Conservation (phyloP, 2,888 invertebrate species). For the Tribolium freemani region DNA sequence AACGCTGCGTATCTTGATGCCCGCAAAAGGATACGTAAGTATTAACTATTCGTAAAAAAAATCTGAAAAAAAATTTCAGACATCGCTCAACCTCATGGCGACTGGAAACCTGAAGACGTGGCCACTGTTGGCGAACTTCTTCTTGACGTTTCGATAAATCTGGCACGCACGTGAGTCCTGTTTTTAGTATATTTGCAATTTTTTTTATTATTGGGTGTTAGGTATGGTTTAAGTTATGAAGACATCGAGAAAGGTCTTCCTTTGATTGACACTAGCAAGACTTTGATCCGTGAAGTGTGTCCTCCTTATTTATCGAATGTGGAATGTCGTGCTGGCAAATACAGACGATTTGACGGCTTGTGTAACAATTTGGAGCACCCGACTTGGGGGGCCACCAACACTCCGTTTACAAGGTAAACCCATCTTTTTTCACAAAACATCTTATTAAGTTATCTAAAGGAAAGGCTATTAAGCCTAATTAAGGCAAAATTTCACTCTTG, state of each 20-base stretch:
- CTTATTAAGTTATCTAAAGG: not conserved
- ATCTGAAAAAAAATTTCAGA: constrained; percentile 71
- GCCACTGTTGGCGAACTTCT: constrained; percentile 90
- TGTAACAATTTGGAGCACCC: constrained; percentile 92
- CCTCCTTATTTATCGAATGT: constrained; percentile 90
- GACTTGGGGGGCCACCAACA: constrained; percentile 89
- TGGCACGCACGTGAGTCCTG: constrained; percentile 81
- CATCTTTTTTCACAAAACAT: not conserved
- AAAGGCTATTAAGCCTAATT: not conserved
- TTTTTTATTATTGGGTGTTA: constrained; percentile 60
- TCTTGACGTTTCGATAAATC: constrained; percentile 85
- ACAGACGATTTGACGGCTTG: constrained; percentile 87
- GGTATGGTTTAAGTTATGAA: constrained; percentile 87
- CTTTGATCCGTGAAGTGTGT: constrained; percentile 87
- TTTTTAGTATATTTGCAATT: not conserved
- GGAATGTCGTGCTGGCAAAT: constrained; percentile 90
- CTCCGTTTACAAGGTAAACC: constrained; percentile 84
- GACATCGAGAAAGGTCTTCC: constrained; percentile 91
- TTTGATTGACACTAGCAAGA: constrained; percentile 89
- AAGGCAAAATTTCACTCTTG: constrained; percentile 4
- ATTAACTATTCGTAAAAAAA: not conserved
- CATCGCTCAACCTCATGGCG: constrained; percentile 83
- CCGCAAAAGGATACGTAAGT: constrained; percentile 88
- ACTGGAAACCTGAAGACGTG: constrained; percentile 88
- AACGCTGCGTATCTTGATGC: constrained; percentile 91